A percentile compares a stretch with the other conserved stretches of the same genome.
Conservation (phyloP, 2,888 invertebrate species). For the Omphaloscelis lunosa region DNA sequence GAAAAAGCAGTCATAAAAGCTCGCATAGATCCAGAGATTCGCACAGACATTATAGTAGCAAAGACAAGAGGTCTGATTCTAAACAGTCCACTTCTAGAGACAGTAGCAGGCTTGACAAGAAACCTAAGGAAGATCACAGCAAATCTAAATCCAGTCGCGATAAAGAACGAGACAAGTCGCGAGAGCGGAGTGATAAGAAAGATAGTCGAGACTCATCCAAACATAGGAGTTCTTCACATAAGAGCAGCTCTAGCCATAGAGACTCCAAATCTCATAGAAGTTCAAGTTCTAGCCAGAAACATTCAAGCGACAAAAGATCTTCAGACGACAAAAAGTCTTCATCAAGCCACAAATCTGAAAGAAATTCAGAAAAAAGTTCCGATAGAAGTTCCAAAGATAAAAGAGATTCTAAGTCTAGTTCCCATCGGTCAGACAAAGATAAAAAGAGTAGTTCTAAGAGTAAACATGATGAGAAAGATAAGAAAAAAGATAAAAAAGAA, state of each 20-base stretch:
- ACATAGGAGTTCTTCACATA: slow-evolving; percentile 84
- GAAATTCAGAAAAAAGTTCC: slow-evolving; percentile 70
- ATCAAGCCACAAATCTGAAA: slow-evolving; percentile 79
- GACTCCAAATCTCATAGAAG: slow-evolving; percentile 83
- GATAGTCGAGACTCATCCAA: slow-evolving; percentile 85
- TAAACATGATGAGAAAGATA: slow-evolving; percentile 86
- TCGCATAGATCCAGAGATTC: slow-evolving; percentile 86
- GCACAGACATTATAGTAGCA: slow-evolving; percentile 84
- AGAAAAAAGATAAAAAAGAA: slow-evolving; percentile 89
- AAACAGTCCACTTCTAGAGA: slow-evolving; percentile 85
- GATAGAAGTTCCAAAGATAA: slow-evolving; percentile 79
- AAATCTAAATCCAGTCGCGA: slow-evolving; percentile 80
- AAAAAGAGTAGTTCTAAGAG: slow-evolving; percentile 83
- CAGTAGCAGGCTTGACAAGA: slow-evolving; percentile 82
- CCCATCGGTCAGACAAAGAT: slow-evolving; percentile 86
- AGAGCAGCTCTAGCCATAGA: slow-evolving; percentile 81
- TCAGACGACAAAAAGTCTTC: slow-evolving; percentile 83
- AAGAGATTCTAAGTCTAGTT: slow-evolving; percentile 80
- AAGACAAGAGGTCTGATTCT: slow-evolving; percentile 83
- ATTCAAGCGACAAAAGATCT: slow-evolving; percentile 79
- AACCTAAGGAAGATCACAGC: slow-evolving; percentile 81
- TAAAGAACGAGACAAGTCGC: slow-evolving; percentile 80
- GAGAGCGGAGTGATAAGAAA: slow-evolving; percentile 82
- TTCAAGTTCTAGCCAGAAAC: slow-evolving; percentile 80
- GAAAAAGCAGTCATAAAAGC: slow-evolving; percentile 81